phyloP scores from a whole-genome alignment of 2,797 vertebrate species.

The Fistularia commersonii region DNA sequence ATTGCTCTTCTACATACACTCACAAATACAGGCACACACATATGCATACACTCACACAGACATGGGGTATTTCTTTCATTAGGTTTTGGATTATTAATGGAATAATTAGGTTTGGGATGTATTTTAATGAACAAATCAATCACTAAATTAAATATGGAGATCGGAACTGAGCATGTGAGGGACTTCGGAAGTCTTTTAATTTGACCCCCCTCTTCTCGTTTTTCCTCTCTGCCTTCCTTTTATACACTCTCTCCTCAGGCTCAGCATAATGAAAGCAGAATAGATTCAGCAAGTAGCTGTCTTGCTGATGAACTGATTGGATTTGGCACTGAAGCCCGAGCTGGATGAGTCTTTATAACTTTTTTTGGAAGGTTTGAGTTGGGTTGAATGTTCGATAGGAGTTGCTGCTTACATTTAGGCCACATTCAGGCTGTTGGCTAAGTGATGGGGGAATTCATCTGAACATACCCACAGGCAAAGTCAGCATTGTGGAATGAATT shows the following conservation, averaged over 20 bases:
- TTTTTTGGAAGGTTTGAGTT: no score
- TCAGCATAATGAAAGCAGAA: conserved; percentile 39
- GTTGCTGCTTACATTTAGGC: no score
- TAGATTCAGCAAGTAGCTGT: conserved; percentile 26
- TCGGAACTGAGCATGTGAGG: conserved; percentile 31
- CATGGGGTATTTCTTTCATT: conserved; percentile 32
- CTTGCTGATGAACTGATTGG: conserved; percentile 36
- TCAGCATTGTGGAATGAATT: conserved; percentile 10
- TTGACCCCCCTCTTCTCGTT: conserved; percentile 19
- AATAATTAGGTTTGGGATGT: conserved; percentile 71
- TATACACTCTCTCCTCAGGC: conserved; percentile 25
- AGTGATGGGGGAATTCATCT: no score
- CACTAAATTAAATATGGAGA: conserved; percentile 65
- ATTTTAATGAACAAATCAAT: conserved; percentile 73
- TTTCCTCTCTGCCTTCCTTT: conserved; percentile 16
- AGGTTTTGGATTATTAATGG: conserved; percentile 67
- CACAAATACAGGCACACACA: not conserved
- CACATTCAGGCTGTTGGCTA: no score
- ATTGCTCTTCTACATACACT: conserved; percentile 26
- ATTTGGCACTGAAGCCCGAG: conserved; percentile 12
- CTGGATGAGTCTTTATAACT: no score
- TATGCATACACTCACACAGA: no score
- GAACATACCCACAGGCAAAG: conserved; percentile 3
- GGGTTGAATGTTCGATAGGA: no score
- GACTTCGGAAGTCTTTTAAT: conserved; percentile 54